Percentiles rank a stretch among this genome's conserved stretches.
phyloP scores from a whole-genome alignment of 2,888 invertebrate genomes.

The Harpagoxenus sublaevis region DNA sequence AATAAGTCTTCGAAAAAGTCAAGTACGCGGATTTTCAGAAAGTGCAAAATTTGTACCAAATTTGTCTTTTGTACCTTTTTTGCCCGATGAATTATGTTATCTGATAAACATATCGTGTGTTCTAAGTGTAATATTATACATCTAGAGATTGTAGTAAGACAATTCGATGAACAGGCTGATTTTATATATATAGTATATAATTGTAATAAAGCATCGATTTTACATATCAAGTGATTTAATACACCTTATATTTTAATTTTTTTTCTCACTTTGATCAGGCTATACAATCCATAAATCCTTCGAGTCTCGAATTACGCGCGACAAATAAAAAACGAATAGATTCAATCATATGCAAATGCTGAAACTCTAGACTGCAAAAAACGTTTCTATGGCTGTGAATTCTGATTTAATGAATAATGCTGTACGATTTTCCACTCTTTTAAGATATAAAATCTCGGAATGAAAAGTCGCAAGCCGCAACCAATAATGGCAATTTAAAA shows the following conservation, averaged over 20 bases:
- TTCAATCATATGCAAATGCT: not conserved
- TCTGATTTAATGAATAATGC: conserved; percentile 41
- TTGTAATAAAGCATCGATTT: conserved; percentile 62
- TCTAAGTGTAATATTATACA: conserved; percentile 49
- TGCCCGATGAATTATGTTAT: conserved; percentile 1
- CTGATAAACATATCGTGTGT: conserved; percentile 13
- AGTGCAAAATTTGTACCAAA: not conserved
- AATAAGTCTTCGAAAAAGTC: conserved; percentile 16
- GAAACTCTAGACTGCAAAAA: conserved; percentile 11
- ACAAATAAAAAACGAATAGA: not conserved
- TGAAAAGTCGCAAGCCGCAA: not conserved
- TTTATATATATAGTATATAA: conserved; percentile 32
- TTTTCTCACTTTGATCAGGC: not conserved
- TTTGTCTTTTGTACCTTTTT: conserved; percentile 30
- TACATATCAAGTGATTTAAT: conserved; percentile 62
- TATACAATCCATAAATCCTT: not conserved
- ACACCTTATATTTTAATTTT: conserved; percentile 42
- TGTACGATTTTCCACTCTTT: conserved; percentile 10
- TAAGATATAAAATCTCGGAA: not conserved
- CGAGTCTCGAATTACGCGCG: not conserved
- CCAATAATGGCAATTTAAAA: not conserved
- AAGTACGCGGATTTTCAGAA: not conserved
- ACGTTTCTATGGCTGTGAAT: conserved; percentile 30
- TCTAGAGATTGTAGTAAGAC: conserved; percentile 55
- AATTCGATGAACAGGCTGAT: conserved; percentile 59